phyloP scores from a whole-genome alignment of 2,888 invertebrate genomes.

The Dryadula phaetusa region DNA sequence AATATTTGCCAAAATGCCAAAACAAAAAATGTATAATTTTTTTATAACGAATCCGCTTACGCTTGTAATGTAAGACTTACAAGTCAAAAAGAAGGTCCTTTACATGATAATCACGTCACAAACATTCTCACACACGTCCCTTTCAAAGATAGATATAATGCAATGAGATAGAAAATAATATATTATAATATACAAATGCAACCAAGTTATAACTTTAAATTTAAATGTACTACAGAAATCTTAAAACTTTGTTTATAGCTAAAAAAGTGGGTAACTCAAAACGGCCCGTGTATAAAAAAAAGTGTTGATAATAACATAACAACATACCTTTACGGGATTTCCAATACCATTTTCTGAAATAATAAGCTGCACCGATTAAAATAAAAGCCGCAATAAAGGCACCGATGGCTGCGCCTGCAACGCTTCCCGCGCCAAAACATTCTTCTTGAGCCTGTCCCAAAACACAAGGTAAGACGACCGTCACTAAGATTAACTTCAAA shows the following conservation, averaged over 20 bases:
- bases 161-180: background rate
- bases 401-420: slow-evolving; percentile 89
- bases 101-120: background rate
- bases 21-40: no score
- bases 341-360: slow-evolving; percentile 86
- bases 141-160: background rate
- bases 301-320: slow-evolving; percentile 28
- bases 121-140: background rate
- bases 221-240: background rate
- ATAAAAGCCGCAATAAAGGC: slow-evolving; percentile 87
- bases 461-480: slow-evolving; percentile 74
- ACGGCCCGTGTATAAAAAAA: slow-evolving; percentile 18
- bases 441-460: slow-evolving; percentile 74
- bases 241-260: background rate
- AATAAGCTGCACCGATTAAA: slow-evolving; percentile 82
- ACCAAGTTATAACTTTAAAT: background rate
- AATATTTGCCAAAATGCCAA: no score
- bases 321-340: slow-evolving; percentile 84
- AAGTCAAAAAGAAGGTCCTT: background rate
- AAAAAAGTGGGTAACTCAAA: slow-evolving; percentile 8
- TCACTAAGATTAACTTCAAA: slow-evolving; percentile 73
- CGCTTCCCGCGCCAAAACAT: slow-evolving; percentile 88
- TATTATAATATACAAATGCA: background rate
- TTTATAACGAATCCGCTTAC: background rate
- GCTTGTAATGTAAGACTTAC: background rate